phyloP scores from a whole-genome alignment of 2,113 vertebrate genomes.

The Mesocricetus auratus region DNA sequence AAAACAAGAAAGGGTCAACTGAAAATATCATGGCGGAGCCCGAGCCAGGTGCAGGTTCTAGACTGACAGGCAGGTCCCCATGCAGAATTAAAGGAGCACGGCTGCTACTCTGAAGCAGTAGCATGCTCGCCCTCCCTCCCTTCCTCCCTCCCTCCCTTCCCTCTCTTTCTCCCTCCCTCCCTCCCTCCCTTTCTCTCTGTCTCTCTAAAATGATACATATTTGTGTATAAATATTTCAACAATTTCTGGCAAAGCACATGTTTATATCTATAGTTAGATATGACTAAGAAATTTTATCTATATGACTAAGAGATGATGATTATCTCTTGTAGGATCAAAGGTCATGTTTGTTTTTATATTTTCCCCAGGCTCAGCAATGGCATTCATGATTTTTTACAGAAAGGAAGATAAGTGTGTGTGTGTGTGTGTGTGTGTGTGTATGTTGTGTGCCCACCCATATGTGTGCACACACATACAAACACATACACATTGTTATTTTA shows the following conservation, averaged over 20 bases:
- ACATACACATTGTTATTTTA: background rate
- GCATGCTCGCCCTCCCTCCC: too few species aligned
- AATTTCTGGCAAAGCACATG: conserved; percentile 29
- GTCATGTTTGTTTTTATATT: conserved; percentile 60
- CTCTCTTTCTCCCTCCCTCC: background rate
- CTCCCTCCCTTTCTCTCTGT: background rate
- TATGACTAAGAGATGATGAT: conserved; percentile 70
- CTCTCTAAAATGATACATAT: background rate
- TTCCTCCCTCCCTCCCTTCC: too few species aligned
- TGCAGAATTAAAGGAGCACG: background rate
- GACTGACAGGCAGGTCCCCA: background rate
- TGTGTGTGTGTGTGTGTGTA: too few species aligned
- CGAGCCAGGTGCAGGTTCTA: conserved; percentile 63
- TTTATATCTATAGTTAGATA: conserved; percentile 31
- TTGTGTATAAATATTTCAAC: background rate
- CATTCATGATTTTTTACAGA: background rate
- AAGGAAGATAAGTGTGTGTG: background rate
- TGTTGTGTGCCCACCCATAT: too few species aligned
- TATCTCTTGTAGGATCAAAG: conserved; percentile 69
- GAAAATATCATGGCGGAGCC: conserved; percentile 74
- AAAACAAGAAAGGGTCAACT: conserved; percentile 79
- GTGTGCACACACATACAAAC: background rate
- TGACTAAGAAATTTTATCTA: conserved; percentile 62
- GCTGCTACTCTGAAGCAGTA: background rate
- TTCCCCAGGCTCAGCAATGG: conserved; percentile 20